Base-by-base conservation (phyloP, 2,113 vertebrate genomes). In the Zeus faber region DNA sequence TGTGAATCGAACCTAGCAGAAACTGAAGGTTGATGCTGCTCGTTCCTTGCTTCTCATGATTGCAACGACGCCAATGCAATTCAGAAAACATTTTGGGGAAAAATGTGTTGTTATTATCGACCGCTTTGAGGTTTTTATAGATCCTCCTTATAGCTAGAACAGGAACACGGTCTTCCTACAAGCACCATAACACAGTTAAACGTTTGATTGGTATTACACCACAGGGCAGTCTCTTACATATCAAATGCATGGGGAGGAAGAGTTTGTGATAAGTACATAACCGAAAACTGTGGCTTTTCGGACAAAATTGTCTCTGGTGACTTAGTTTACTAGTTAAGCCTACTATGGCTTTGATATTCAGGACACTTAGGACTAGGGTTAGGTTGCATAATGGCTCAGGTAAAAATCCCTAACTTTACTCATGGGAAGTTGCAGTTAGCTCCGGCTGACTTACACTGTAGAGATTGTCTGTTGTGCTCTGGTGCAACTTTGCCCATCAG, bases 131-230 rank as follows among this genome's bases (percentile, higher is more conserved):
- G n/a, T n/a, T n/a, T n/a, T n/a, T n/a, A n/a, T n/a, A 47, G 14
- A 46, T 17, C 39, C n/a, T 41, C 54, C 26, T 57, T 22, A 25
- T 57, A 17, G 54, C 54, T 9, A 45, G 43, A 47, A 26, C 54
- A 33, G 25, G n/a, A 57, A 57, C 54, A 21, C 44, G 43, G 54
- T 57, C 54, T 20, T 46, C 44, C 29, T 58, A 58, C 13, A 47
- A 58, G 44, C 54, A 58, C 27, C 54, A 58, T 9, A 24, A 44
- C 21, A 56, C 39, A 1, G 53, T 56, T 8, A 44, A 56, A 37
- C 29, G 6, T 56, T n/a, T 56, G 40, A 56, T 44, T 37, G 53
- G 53, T 55, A 24, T 44, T 55, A 40, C 53, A 40, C 53, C 50
- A 27, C 50, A 53, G 23, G 50, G 50, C 17, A 18, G 17, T 53